These are phyloP conservation scores for Leiothrix lutea DNA, from an alignment of 2,113 vertebrate species.

Conservation along the genomic window DNA sequence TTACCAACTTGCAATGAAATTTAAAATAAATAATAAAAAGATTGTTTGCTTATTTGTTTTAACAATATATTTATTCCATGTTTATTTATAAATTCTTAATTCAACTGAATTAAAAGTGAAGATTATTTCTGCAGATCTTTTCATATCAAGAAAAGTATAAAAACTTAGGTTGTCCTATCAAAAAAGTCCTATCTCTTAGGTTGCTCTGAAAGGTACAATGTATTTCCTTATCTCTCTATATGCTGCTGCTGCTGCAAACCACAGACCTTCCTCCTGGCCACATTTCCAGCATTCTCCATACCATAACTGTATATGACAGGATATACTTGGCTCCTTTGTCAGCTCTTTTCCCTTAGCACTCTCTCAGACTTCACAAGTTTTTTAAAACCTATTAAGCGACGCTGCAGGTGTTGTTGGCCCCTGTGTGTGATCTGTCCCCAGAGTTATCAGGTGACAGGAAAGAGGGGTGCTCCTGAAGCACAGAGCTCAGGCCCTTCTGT, in stretches of 20 bases:
- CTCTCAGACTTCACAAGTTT: not conserved
- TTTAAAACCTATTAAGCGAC: not conserved
- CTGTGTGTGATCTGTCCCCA: not conserved
- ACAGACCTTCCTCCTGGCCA: not conserved
- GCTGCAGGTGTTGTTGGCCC: not conserved
- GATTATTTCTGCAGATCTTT: not conserved
- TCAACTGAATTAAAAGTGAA: not conserved
- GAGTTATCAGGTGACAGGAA: not conserved
- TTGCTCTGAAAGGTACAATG: not conserved
- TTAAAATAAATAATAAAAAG: not conserved
- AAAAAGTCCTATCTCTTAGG: rapidly evolving
- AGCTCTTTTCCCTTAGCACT: not conserved
- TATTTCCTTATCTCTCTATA: not conserved
- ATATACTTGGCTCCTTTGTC: not conserved
- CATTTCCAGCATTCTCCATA: not conserved
- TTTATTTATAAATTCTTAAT: not conserved
- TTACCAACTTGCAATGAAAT: not conserved
- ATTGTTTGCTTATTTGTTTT: not conserved
- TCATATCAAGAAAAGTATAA: not conserved
- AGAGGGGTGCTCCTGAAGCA: not conserved
- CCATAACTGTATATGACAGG: not conserved
- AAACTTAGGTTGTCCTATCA: not conserved
- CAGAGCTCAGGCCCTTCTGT: not conserved
- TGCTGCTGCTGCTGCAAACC: rapidly evolving
- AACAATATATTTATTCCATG: not conserved